Conservation (phyloP, 2,888 invertebrate genomes). For the Brassicogethes aeneus region DNA sequence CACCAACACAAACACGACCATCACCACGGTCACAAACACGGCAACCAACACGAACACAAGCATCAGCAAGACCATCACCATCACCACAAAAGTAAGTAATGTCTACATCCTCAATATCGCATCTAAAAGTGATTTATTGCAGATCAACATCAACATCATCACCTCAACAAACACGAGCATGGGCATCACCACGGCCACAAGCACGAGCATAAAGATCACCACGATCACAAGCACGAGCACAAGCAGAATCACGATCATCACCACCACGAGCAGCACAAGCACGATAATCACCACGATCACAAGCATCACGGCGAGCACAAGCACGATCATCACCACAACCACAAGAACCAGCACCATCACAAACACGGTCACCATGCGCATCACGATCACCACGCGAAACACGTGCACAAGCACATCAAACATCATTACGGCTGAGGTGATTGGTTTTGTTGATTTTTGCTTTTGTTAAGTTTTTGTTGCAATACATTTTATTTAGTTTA, state of each 20-base stretch:
- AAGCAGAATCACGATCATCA: not conserved
- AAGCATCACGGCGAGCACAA: not conserved
- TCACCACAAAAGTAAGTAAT: too few relatives aligned
- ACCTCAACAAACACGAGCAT: too few relatives aligned
- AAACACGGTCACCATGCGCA: not conserved
- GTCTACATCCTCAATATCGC: too few relatives aligned
- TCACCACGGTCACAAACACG: conserved; percentile 17
- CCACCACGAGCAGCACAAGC: not conserved
- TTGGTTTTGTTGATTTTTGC: too few relatives aligned
- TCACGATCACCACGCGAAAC: not conserved
- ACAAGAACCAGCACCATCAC: not conserved
- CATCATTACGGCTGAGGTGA: too few relatives aligned
- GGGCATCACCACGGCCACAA: too few relatives aligned
- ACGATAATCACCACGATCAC: not conserved
- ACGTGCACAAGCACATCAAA: not conserved
- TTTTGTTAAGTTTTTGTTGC: too few relatives aligned
- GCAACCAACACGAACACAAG: conserved; percentile 10
- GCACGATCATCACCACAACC: not conserved
- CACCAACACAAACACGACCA: conserved; percentile 15
- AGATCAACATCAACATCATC: conserved; percentile 5
- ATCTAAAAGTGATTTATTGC: too few relatives aligned
- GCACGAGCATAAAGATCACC: conserved; percentile 13
- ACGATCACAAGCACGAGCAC: conserved; percentile 7
- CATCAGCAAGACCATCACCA: conserved; percentile 7
- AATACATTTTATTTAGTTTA: too few relatives aligned